Evolutionary conservation across 2,113 vertebrate genomes (phyloP).

Genomic region (Cyanistes caeruleus): DNA sequence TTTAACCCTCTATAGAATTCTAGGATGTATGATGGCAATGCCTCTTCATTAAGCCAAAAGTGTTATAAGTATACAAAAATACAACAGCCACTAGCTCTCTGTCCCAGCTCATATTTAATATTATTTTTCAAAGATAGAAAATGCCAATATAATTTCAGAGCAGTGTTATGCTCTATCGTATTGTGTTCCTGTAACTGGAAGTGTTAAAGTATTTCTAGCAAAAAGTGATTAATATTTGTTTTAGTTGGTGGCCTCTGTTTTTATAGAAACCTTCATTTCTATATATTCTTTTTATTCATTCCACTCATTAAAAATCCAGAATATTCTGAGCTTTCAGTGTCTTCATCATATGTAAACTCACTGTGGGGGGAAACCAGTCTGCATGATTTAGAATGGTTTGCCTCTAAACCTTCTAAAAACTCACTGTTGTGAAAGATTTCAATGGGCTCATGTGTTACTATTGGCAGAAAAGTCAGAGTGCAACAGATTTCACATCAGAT

Average conservation of each 20-base stretch:
- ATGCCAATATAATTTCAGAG: background rate
- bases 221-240: background rate
- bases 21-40: background rate
- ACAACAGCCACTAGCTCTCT: background rate
- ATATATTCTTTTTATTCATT: background rate
- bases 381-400: background rate
- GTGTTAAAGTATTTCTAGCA: background rate
- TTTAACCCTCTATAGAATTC: background rate
- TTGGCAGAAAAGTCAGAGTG: background rate
- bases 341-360: background rate
- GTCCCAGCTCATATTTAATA: background rate
- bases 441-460: background rate
- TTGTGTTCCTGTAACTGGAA: background rate
- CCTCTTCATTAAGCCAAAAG: background rate
- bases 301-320: background rate
- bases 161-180: background rate
- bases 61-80: background rate
- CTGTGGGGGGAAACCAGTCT: background rate
- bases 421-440: background rate
- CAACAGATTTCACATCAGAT: background rate
- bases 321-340: background rate
- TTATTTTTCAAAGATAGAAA: background rate
- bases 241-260: background rate
- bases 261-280: background rate
- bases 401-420: background rate